phyloP scores from a whole-genome alignment of 2,113 vertebrate species.

The Hemichromis elongatus region DNA sequence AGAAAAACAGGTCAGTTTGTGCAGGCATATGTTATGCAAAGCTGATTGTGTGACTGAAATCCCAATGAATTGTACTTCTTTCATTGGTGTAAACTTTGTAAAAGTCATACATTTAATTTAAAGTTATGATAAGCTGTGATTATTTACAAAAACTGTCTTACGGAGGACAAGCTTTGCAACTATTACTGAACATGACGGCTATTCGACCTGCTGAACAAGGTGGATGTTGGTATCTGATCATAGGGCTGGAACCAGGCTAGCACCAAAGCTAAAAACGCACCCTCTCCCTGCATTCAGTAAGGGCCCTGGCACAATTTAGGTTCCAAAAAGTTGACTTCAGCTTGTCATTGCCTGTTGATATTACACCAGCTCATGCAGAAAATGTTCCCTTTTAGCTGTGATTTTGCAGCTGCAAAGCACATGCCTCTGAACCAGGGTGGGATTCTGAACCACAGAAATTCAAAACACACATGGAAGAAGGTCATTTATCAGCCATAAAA shows the following conservation, averaged over 20 bases:
- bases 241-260: fast-evolving
- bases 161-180: fast-evolving
- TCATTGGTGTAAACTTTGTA: background rate
- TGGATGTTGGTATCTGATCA: background rate
- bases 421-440: background rate
- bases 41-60: background rate
- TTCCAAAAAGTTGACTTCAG: background rate
- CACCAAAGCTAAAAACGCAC: background rate
- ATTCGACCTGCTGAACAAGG: fast-evolving
- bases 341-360: background rate
- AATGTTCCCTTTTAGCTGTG: background rate
- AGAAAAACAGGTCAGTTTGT: background rate
- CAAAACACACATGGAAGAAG: slow-evolving; percentile 22
- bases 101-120: background rate
- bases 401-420: slow-evolving; percentile 20
- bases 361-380: background rate
- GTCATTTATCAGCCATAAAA: slow-evolving; percentile 20
- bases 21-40: fast-evolving
- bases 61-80: fast-evolving
- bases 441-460: background rate
- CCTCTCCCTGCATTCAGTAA: background rate
- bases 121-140: background rate
- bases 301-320: background rate
- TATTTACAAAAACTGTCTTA: too few species aligned
- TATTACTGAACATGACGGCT: background rate